A percentile compares a stretch with the other conserved stretches of the same genome.
Conservation (phyloP, 1,140 invertebrate genomes). For the Rhopalosiphum maidis region DNA sequence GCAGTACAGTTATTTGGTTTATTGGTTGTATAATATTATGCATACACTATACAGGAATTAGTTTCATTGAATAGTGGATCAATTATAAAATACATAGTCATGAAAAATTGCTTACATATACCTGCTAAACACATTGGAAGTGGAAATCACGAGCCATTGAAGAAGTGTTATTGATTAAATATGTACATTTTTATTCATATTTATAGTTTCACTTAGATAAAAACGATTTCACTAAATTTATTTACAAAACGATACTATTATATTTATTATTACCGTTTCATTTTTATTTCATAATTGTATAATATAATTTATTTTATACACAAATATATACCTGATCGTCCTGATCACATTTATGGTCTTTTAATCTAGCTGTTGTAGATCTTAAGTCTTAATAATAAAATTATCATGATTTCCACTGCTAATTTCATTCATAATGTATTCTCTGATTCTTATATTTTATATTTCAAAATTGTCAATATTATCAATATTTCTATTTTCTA, state of each 20-base stretch:
- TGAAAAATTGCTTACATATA: not conserved
- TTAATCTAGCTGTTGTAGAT: too few species aligned
- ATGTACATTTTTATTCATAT: not conserved
- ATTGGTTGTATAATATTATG: not conserved
- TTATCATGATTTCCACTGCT: not conserved
- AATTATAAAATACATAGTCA: not conserved
- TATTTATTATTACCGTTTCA: not conserved
- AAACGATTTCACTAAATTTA: not conserved
- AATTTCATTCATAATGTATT: not conserved
- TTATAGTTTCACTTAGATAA: not conserved
- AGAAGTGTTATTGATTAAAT: not conserved
- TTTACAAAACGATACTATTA: not conserved
- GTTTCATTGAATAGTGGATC: not conserved
- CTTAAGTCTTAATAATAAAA: not conserved
- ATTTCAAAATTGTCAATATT: not conserved
- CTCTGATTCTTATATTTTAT: not conserved
- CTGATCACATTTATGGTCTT: too few species aligned
- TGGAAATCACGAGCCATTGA: not conserved
- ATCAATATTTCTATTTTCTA: not conserved
- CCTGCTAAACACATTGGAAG: not conserved
- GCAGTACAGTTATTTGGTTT: not conserved
- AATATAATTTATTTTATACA: too few species aligned
- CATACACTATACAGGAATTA: not conserved
- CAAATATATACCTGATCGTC: too few species aligned
- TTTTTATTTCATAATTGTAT: not conserved